These are phyloP conservation scores for Brachionus manjavacas DNA, from an alignment of 1,140 invertebrate species.

Conservation along the genomic window DNA sequence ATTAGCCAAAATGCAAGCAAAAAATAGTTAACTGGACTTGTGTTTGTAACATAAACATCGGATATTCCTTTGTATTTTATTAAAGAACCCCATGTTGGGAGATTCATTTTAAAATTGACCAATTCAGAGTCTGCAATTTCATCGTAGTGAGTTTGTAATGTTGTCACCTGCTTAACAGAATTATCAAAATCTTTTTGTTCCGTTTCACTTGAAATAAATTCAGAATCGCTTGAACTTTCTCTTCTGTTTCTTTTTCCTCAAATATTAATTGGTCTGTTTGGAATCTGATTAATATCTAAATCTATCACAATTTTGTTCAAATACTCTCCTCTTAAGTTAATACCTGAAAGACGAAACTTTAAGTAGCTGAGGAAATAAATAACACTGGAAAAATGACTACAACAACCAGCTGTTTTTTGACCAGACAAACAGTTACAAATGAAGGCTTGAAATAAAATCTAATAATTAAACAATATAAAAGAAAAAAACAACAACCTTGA, in stretches of 20 bases:
- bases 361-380: neutral
- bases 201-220: neutral
- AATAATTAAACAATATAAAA: neutral
- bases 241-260: neutral
- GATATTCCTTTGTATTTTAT: neutral
- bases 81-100: neutral
- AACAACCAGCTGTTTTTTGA: neutral
- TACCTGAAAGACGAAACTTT: neutral
- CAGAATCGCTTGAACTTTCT: slow-evolving; percentile 5
- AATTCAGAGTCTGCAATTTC: neutral
- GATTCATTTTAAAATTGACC: neutral
- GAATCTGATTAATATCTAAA: neutral
- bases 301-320: neutral
- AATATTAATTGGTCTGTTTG: neutral
- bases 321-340: neutral
- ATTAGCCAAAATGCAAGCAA: neutral
- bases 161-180: neutral
- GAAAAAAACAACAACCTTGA: neutral
- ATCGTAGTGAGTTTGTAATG: neutral
- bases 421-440: slow-evolving; percentile 4
- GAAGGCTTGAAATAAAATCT: neutral
- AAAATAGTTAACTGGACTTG: neutral
- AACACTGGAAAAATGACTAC: neutral
- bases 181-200: neutral
- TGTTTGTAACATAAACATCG: neutral